Base-by-base conservation (phyloP, 2,113 vertebrate species). In the Lagenorhynchus albirostris region DNA sequence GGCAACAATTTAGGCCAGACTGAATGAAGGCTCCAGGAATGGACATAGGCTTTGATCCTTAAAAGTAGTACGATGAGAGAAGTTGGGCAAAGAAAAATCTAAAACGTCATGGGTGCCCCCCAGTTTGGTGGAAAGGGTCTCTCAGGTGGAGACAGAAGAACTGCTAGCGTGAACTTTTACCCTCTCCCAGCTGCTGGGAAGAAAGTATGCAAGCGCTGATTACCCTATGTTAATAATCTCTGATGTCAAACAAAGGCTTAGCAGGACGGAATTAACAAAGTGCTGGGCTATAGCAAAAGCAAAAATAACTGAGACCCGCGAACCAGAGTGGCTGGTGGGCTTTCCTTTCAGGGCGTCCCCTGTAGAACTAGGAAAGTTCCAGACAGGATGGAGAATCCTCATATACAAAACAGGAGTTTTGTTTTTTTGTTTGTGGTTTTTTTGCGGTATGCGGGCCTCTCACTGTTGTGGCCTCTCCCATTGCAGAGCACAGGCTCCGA, bases 31-130 rank as follows among this genome's bases (percentile, higher is more conserved):
- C 50, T 71, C 50, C 77, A 36, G 67, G n/a, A 58, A n/a, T 3
- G 23, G 67, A 18, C 50, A 25, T 0, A 0, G 29, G 67, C 41
- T 53, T 88, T 41, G 17, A 25, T 50, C 68, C 41, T 62, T 8
- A 38, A 17, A 29, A 87, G 23, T 3, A 1, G 21, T n/a, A 0
- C 33, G 10, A 8, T 36, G 20, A 41, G 7, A 26, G 55, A 25
- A 73, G 31, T 0, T 10, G 36, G 62, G n/a, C 55, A 47, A 15
- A 71, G 70, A 38, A 60, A 38, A 44, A 23, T 9, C 41, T 53
- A 15, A 8, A n/a, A 71, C 18, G 21, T 71, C 12, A 6, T 0
- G 2, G 41, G 63, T 10, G 4, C 3, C 31, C 13, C 25, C 6
- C 12, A 14, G 15, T 47, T 36, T 65, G 31, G 31, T 73, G 55